Percentiles rank a stretch among this genome's conserved stretches.
Evolutionary conservation across 2,113 vertebrate genomes (phyloP).

Genomic region (Lonchura striata): DNA sequence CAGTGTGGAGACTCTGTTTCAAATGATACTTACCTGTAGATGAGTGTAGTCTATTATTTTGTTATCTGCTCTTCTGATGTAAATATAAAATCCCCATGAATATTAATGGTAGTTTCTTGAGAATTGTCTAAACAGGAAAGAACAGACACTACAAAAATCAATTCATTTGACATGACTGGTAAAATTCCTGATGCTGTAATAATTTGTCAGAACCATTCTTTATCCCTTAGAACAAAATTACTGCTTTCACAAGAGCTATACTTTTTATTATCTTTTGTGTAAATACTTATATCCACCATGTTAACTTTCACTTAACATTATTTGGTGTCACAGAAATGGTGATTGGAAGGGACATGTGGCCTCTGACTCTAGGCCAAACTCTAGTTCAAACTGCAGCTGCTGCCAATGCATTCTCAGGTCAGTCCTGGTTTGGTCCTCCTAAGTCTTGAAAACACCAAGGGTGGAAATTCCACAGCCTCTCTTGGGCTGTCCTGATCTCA

Average conservation of each 20-base stretch:
- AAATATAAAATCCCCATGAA: not conserved
- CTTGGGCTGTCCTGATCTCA: not conserved
- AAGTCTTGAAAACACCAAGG: not conserved
- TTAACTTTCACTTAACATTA: not conserved
- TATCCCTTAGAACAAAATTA: not conserved
- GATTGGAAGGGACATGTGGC: not conserved
- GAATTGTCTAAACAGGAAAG: not conserved
- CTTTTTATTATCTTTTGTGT: not conserved
- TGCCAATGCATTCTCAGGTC: not conserved
- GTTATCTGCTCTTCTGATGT: not conserved
- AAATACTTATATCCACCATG: not conserved
- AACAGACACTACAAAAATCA: not conserved
- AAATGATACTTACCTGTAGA: not conserved
- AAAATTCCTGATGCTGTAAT: not conserved
- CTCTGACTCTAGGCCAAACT: not conserved
- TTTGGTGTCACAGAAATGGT: not conserved
- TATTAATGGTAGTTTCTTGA: constrained; percentile 3
- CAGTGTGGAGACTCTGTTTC: not conserved
- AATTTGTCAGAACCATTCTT: not conserved
- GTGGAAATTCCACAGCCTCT: not conserved
- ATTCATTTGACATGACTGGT: not conserved
- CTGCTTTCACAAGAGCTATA: not conserved
- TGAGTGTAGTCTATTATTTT: not conserved
- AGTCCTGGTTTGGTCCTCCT: not conserved
- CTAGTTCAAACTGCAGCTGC: not conserved